Percentiles rank a stretch among this genome's conserved stretches.
Conservation (phyloP, 2,888 invertebrate genomes). For the Glomeris marginata region DNA sequence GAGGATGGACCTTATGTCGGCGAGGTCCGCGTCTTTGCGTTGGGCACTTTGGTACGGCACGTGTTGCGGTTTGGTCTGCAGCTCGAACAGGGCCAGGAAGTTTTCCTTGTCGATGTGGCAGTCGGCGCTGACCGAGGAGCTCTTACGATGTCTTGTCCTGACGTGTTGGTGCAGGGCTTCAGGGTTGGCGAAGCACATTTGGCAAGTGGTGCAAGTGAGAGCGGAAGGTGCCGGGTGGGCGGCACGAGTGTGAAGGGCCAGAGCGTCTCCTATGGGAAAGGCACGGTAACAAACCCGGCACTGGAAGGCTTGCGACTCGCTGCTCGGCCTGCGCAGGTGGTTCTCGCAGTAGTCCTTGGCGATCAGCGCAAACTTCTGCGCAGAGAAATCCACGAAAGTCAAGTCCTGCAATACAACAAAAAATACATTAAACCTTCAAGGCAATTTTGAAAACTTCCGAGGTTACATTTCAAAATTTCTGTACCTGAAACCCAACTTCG, state of each 20-base stretch:
- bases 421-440: no score
- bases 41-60: slow-evolving; percentile 1
- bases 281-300: slow-evolving; percentile 28
- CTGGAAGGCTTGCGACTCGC: slow-evolving; percentile 25
- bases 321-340: slow-evolving; percentile 29
- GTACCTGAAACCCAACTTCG: no score
- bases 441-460: no score
- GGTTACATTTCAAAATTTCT: no score
- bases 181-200: slow-evolving; percentile 49
- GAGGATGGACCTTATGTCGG: slow-evolving; percentile 70
- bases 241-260: slow-evolving; percentile 25
- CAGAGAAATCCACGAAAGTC: slow-evolving; percentile 63
- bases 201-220: background rate
- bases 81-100: slow-evolving; percentile 64
- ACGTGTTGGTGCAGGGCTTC: slow-evolving; percentile 54
- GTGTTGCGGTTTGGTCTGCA: slow-evolving; percentile 36
- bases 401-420: slow-evolving; percentile 38
- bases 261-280: slow-evolving; percentile 28
- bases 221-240: slow-evolving; percentile 5
- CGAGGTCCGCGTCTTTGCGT: slow-evolving; percentile 43
- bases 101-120: slow-evolving; percentile 42
- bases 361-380: slow-evolving; percentile 61
- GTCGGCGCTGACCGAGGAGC: background rate
- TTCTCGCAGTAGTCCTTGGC: slow-evolving; percentile 56
- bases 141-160: no score